Evolutionary conservation across 1,140 invertebrate species (phyloP).

Genomic region (Cyphomyrmex costatus): DNA sequence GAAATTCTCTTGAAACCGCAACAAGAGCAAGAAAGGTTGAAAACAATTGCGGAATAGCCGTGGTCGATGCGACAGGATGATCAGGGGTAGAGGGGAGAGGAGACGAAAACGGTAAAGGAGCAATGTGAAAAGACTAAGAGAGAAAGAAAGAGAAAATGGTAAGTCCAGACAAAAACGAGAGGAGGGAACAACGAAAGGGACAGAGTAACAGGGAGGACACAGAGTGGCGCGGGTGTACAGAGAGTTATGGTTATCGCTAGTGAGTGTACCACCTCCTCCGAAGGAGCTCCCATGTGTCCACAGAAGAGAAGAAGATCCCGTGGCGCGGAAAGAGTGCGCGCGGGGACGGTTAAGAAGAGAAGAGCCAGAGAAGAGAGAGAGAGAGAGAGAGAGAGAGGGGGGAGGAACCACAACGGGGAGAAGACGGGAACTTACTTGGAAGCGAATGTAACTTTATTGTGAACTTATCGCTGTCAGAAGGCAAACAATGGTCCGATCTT

Average conservation of each 20-base stretch:
- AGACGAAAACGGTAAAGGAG: background rate
- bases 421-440: conserved; percentile 80
- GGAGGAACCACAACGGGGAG: conserved; percentile 44
- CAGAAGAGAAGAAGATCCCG: conserved; percentile 31
- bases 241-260: conserved; percentile 76
- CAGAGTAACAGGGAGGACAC: conserved; percentile 60
- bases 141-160: conserved; percentile 57
- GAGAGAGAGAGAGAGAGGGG: conserved; percentile 41
- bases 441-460: conserved; percentile 85
- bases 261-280: conserved; percentile 58
- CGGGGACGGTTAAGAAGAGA: conserved; percentile 6
- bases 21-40: conserved; percentile 68
- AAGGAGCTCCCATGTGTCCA: conserved; percentile 62
- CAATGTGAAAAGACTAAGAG: conserved; percentile 56
- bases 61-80: conserved; percentile 56
- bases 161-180: background rate
- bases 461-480: conserved; percentile 86
- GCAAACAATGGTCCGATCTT: conserved; percentile 86
- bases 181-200: conserved; percentile 56
- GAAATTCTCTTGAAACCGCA: conserved; percentile 59
- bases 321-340: background rate
- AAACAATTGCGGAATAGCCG: conserved; percentile 75
- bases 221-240: conserved; percentile 67
- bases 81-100: background rate
- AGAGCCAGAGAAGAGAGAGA: conserved; percentile 66